A percentile compares a stretch with the other conserved stretches of the same genome.
These are phyloP conservation scores for Subanguina moxae DNA, from an alignment of 1,140 invertebrate genomes.

Conservation along the genomic window DNA sequence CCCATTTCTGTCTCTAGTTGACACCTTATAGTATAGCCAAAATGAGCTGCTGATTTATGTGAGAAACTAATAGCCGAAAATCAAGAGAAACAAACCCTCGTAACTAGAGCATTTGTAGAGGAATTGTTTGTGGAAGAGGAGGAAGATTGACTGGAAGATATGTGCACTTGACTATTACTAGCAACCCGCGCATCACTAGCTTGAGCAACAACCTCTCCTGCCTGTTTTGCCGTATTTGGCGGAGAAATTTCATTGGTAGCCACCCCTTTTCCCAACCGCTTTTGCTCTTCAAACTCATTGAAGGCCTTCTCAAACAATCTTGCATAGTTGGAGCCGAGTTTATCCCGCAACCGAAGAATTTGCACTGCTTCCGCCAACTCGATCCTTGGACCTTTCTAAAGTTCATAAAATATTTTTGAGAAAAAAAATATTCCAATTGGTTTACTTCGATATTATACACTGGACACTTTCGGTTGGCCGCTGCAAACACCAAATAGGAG, in stretches of 20 bases:
- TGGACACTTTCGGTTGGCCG: slow-evolving; percentile 43
- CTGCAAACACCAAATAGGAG: slow-evolving; percentile 51
- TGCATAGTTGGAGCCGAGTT: slow-evolving; percentile 44
- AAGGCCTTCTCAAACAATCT: slow-evolving; percentile 45
- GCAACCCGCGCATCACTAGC: background rate
- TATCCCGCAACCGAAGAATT: slow-evolving; percentile 38
- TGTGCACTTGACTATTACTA: background rate
- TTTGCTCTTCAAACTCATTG: slow-evolving; percentile 44
- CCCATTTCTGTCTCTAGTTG: too few species aligned
- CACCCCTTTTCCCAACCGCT: slow-evolving; percentile 5
- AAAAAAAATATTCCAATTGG: too few species aligned
- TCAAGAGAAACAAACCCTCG: too few species aligned
- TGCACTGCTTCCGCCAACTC: slow-evolving; percentile 42
- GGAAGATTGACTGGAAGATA: background rate
- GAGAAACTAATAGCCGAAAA: too few species aligned
- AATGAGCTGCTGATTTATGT: too few species aligned
- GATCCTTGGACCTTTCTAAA: slow-evolving; percentile 40
- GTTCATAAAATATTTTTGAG: too few species aligned
- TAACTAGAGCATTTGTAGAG: background rate
- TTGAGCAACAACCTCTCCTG: background rate
- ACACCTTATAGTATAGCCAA: too few species aligned
- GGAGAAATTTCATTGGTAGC: background rate
- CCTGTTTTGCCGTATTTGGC: background rate
- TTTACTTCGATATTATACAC: slow-evolving; percentile 55
- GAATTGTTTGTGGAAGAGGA: background rate